Base-by-base conservation (phyloP, 2,113 vertebrate species). In the Corythornis madagascariensis region DNA sequence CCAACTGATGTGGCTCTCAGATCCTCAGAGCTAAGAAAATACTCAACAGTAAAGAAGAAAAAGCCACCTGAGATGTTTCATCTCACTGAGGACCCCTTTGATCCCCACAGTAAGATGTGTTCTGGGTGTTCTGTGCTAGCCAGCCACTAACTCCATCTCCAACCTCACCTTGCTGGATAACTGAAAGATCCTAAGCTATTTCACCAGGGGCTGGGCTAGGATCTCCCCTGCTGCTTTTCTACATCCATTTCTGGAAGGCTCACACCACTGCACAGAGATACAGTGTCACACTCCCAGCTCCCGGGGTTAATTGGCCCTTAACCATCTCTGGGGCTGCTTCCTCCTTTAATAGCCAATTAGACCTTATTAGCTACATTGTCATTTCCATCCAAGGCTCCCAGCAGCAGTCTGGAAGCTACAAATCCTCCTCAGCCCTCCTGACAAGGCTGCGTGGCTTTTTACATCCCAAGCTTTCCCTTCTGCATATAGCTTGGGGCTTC, bases 341-440 rank as follows among this genome's bases (percentile, higher is more conserved):
- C 77, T 91, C 84, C 83, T 95, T 95, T 96, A 96, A 97, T 91
- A 97, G 96, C 82, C 97, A 96, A 97, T 97, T 97, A 97, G 95
- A 76, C 94, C 94, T 97, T 96, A 95, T 97, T 97, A 96, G 96
- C 86, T 53, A 78, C 53, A 2, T 92, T 95, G 94, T 96, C 96
- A 94, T 96, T 96, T 96, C 69, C 66, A 94, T 92, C 83, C 87
- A 67, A 81, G 81, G 85, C 85, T 95, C 94, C 91, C 88, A 93
- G 91, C 91, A 92, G 94, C 38, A 57, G 87, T 57, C 75, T n/a
- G 13, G 52, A 59, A 92, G 87, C 80, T 77, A 40, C 74, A 87
- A 63, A 87, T 74, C 53, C 5, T 1, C 65, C 83, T 67, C 70
- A 26, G 53, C 66, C 85, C 70, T 81, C 25, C 47, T 75, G 84